Conservation (phyloP, 2,797 vertebrate genomes). For the Emydoidea blandingii region DNA sequence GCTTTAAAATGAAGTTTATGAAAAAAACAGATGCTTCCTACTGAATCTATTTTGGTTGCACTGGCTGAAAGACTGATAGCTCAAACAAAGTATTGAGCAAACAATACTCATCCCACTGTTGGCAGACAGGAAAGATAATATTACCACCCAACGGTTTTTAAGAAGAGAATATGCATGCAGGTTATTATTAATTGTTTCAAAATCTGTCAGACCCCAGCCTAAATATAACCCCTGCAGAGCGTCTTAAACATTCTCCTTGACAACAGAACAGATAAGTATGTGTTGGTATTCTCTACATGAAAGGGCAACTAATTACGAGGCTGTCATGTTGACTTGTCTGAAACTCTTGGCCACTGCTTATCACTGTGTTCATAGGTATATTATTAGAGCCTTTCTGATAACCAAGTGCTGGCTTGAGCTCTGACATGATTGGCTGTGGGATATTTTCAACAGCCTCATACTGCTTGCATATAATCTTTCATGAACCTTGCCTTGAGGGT, state of each 20-base stretch:
- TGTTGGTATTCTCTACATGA: constrained; percentile 24
- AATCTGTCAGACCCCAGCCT: constrained; percentile 17
- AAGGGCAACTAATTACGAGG: constrained; percentile 38
- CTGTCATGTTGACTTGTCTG: constrained; percentile 31
- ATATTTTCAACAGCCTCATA: constrained; percentile 35
- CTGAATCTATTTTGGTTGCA: background rate
- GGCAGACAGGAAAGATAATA: background rate
- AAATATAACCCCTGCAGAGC: constrained; percentile 30
- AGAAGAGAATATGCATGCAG: background rate
- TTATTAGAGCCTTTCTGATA: constrained; percentile 67
- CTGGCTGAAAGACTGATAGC: background rate
- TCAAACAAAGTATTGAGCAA: background rate
- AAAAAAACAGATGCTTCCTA: background rate
- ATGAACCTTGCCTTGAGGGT: constrained; percentile 21
- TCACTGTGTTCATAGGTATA: constrained; percentile 31
- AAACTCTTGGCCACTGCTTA: constrained; percentile 50
- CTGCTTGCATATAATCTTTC: constrained; percentile 47
- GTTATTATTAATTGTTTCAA: constrained; percentile 11
- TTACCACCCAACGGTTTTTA: background rate
- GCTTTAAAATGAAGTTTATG: background rate
- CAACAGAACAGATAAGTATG: background rate
- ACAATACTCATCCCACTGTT: background rate
- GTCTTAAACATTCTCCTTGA: constrained; percentile 26
- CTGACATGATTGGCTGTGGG: constrained; percentile 30
- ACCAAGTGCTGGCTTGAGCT: constrained; percentile 42